A percentile compares a stretch with the other conserved stretches of the same genome.
These are phyloP conservation scores for Macrochelys suwanniensis DNA, from an alignment of 2,797 vertebrate species.

Conservation along the genomic window DNA sequence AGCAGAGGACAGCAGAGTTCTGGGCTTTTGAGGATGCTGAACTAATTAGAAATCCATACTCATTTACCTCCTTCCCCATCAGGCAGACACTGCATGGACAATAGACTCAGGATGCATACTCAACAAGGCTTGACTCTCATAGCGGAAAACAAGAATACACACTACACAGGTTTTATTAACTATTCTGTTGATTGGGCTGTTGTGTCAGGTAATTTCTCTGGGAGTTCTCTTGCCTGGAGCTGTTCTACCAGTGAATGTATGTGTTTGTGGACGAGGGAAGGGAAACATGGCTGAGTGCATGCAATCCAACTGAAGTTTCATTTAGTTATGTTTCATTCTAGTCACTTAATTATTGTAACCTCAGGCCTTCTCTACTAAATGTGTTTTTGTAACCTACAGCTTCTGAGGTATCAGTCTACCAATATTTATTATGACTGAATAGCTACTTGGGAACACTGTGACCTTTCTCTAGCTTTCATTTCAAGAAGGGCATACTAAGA, in stretches of 20 bases:
- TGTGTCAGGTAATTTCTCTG: background rate
- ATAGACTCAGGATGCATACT: background rate
- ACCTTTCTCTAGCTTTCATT: conserved; percentile 30
- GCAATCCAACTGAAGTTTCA: conserved; percentile 61
- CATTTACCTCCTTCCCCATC: background rate
- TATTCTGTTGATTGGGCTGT: background rate
- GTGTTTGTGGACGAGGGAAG: background rate
- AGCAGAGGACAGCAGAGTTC: background rate
- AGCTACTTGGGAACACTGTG: conserved; percentile 67
- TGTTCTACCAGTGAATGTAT: background rate
- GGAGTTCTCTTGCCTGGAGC: background rate
- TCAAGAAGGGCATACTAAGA: conserved; percentile 56
- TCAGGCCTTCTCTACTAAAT: conserved; percentile 65
- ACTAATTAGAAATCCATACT: background rate
- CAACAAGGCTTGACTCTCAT: background rate
- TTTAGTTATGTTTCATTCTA: conserved; percentile 57
- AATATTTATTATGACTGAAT: conserved; percentile 73
- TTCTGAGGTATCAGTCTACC: conserved; percentile 64
- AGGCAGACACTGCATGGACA: background rate
- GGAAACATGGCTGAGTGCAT: background rate
- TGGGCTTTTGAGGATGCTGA: background rate
- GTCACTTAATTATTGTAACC: conserved; percentile 74
- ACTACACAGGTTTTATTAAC: background rate
- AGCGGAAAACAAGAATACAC: background rate
- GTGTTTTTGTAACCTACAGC: conserved; percentile 74